Base-by-base conservation (phyloP, 2,888 invertebrate genomes). In the Drosophila pegasa region DNA sequence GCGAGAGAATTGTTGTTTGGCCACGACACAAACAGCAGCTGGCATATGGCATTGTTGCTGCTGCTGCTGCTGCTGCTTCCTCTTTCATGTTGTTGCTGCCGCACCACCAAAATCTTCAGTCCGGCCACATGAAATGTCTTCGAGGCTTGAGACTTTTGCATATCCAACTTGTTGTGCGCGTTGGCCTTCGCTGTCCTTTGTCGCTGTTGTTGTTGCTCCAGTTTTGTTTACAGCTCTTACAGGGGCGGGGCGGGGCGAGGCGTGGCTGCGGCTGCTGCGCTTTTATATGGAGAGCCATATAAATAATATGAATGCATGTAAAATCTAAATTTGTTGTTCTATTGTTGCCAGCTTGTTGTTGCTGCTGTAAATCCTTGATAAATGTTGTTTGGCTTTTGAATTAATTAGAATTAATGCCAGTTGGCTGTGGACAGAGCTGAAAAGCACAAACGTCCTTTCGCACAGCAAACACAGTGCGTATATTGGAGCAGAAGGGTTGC, bases 91-190 rank as follows among this genome's bases (percentile, higher is more conserved):
- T 55, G 55, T 51, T 77, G 64, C 37, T 20, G n/a, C 37, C n/a
- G n/a, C 78, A 65, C 56, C 65, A 18, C 38, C 73, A 71, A 70
- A 82, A 87, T 80, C 85, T 85, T 85, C 43, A 87, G 72, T 75
- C 87, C 74, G 74, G 85, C 86, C 88, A 78, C 79, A 81, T 73
- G 73, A 84, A 80, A 84, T 75, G 66, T 63, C 62, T 77, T 67
- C n/a, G 22, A 47, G 55, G 57, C 71, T 56, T 38, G 22, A 67
- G 60, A 56, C 60, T 77, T 76, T 76, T 58, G 72, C 35, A 75
- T 79, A 76, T 75, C 73, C 67, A 82, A 82, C 69, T 84, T 79
- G 20, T 55, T 63, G 64, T 48, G 8, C 20, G 14, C 48, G 48
- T 68, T 68, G 78, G 77, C 85, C 78, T 84, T 87, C 79, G 70